These are phyloP conservation scores for Cryptomyrus ogoouensis DNA, from an alignment of 2,113 vertebrate species.

Conservation along the genomic window DNA sequence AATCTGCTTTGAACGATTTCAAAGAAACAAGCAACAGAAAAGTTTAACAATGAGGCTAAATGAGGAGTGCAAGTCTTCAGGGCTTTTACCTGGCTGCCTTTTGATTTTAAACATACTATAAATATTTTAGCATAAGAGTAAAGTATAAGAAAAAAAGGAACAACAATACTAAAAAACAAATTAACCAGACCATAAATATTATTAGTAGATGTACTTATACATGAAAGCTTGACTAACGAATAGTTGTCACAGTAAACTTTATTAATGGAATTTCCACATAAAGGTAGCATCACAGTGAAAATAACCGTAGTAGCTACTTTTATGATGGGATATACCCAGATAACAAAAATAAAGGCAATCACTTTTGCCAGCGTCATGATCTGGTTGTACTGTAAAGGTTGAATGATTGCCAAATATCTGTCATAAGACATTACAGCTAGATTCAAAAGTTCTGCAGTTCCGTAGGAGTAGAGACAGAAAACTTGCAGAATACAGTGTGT, in stretches of 20 bases:
- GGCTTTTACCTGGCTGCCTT: neutral
- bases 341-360: neutral
- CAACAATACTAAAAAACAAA: slow-evolving; percentile 11
- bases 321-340: slow-evolving; percentile 29
- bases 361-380: slow-evolving; percentile 38
- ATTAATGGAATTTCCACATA: slow-evolving; percentile 46
- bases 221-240: slow-evolving; percentile 45
- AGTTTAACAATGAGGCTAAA: slow-evolving; percentile 5
- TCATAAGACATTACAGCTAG: slow-evolving; percentile 48
- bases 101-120: slow-evolving; percentile 4
- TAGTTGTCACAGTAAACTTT: slow-evolving; percentile 48
- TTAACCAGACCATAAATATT: slow-evolving; percentile 19
- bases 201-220: slow-evolving; percentile 34
- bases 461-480: slow-evolving; percentile 46
- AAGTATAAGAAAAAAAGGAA: neutral
- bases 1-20: slow-evolving; percentile 25
- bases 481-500: slow-evolving; percentile 47
- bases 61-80: slow-evolving; percentile 21
- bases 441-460: slow-evolving; percentile 31
- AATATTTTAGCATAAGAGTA: slow-evolving; percentile 20
- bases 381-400: slow-evolving; percentile 39
- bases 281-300: slow-evolving; percentile 26
- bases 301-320: slow-evolving; percentile 18
- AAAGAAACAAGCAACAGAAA: neutral
- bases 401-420: slow-evolving; percentile 42